Conservation (phyloP, 2,113 vertebrate genomes). For the Periophthalmus modestus region DNA sequence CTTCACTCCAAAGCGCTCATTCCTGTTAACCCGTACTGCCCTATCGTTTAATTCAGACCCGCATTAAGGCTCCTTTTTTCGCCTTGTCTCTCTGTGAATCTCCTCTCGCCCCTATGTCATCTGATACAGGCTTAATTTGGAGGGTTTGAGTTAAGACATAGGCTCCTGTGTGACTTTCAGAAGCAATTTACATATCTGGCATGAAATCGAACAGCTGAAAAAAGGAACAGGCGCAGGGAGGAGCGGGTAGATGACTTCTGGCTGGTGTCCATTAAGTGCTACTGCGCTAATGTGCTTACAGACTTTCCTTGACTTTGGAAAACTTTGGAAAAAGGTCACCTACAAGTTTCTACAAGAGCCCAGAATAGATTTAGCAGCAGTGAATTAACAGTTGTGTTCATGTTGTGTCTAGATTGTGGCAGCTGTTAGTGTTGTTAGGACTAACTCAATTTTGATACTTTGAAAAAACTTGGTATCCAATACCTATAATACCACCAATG, state of each 20-base stretch:
- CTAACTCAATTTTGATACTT: too few relatives aligned
- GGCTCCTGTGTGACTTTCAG: slow-evolving; percentile 50
- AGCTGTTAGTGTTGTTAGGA: too few relatives aligned
- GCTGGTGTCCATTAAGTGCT: slow-evolving; percentile 37
- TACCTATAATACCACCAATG: too few relatives aligned
- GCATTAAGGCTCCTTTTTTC: slow-evolving; percentile 18
- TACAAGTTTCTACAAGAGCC: slow-evolving; percentile 1
- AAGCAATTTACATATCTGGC: slow-evolving; percentile 60
- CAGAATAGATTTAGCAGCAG: background rate
- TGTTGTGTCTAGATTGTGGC: too few relatives aligned
- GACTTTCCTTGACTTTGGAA: slow-evolving; percentile 33
- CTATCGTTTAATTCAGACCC: slow-evolving; percentile 25
- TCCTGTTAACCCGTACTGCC: slow-evolving; percentile 24
- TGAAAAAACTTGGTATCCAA: too few relatives aligned
- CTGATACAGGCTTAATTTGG: slow-evolving; percentile 35
- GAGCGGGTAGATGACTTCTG: slow-evolving; percentile 38
- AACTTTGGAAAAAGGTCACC: slow-evolving; percentile 23
- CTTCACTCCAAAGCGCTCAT: slow-evolving; percentile 27
- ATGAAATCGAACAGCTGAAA: slow-evolving; percentile 59
- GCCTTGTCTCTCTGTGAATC: slow-evolving; percentile 12
- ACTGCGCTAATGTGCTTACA: slow-evolving; percentile 38
- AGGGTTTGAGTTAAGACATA: slow-evolving; percentile 24
- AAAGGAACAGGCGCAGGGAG: slow-evolving; percentile 38
- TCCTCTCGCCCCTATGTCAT: slow-evolving; percentile 32
- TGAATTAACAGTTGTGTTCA: too few relatives aligned